Base-by-base conservation (phyloP, 2,113 vertebrate genomes). In the Prunella himalayana region DNA sequence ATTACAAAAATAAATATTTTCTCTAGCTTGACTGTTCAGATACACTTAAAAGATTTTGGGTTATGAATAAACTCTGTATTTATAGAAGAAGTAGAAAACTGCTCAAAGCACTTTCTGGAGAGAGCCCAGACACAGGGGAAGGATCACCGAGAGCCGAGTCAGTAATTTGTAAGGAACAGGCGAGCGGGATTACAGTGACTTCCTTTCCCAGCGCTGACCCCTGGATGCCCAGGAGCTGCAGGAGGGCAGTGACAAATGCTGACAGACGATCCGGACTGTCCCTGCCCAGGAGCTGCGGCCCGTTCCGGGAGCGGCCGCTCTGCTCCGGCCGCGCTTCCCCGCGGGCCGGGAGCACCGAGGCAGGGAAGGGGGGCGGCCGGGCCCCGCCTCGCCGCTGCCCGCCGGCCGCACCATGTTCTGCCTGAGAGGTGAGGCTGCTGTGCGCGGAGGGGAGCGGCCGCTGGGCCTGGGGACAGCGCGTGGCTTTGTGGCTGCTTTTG, bases 361-460 rank as follows among this genome's bases (percentile, higher is more conserved):
- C 45, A 50, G 27, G 11, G 30, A 41, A 12, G 35, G 39, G 35
- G 17, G 65, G 54, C 59, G 56, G 21, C 50, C 22, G 3, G 25
- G 76, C 86, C 70, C 7, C 47, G 64, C n/a, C 63, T 45, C 37
- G 61, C 72, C 86, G 20, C 85, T 93, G 93, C 89, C 85, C 83
- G 95, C 84, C 68, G 65, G 83, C 95, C 35, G 82, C 91, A 88
- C 24, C 68, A 98, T 99, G 98, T 98, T 98, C 96, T 99, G 98
- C 90, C 94, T 98, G 94, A 98, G 98, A 98, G 98, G 98, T 98
- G 98, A 98, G 90, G 83, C 25, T 15, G 85, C 54, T 18, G 69
- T 25, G 35, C 57, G 41, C 4, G 44, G 27, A 6, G 7, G 19
- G 33, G 3, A 15, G n/a, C 23, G 21, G 59, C 47, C 11, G 76